phyloP scores from a whole-genome alignment of 2,888 invertebrate species.

The Cataglyphis altisquamis region DNA sequence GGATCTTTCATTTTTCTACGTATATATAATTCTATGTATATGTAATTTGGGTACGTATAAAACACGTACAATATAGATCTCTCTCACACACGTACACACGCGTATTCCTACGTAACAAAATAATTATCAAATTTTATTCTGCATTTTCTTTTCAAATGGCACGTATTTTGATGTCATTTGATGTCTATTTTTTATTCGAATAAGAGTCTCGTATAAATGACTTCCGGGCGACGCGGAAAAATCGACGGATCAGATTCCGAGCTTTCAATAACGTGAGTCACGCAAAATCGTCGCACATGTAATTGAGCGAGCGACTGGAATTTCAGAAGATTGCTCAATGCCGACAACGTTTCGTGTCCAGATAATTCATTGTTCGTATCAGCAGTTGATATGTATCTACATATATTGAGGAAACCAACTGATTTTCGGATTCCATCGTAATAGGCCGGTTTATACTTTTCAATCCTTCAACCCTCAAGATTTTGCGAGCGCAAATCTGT shows the following conservation, averaged over 20 bases:
- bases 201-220: conserved; percentile 35
- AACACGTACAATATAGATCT: background rate
- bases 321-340: conserved; percentile 72
- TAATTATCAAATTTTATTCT: conserved; percentile 18
- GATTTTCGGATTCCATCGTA: conserved; percentile 30
- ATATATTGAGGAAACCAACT: conserved; percentile 16
- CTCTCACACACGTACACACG: background rate
- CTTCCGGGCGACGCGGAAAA: conserved; percentile 55
- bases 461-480: background rate
- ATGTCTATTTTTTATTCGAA: background rate
- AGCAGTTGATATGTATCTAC: background rate
- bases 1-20: background rate
- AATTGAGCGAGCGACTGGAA: conserved; percentile 62
- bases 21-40: background rate
- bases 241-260: conserved; percentile 64
- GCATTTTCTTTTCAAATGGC: background rate
- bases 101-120: background rate
- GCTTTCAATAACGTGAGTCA: conserved; percentile 68
- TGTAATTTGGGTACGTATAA: background rate
- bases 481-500: background rate
- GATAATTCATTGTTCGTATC: conserved; percentile 31
- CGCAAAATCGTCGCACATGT: conserved; percentile 54
- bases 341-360: conserved; percentile 41
- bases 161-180: background rate
- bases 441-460: background rate